A percentile compares a stretch with the other conserved stretches of the same genome.
These are phyloP conservation scores for Nephrotoma guestfalica DNA, from an alignment of 2,888 invertebrate species.

Conservation along the genomic window DNA sequence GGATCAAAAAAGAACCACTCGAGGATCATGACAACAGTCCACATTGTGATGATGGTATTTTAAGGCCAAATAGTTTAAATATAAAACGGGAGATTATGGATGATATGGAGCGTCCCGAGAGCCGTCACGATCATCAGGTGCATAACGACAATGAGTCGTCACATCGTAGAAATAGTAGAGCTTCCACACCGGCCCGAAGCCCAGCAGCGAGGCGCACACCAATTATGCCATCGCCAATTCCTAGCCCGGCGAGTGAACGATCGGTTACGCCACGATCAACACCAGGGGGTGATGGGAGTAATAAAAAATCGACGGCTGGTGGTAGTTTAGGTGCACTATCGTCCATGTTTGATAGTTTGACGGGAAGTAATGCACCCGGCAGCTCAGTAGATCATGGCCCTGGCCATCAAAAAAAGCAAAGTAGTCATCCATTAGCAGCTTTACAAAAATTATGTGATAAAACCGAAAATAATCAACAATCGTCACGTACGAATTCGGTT, in stretches of 20 bases:
- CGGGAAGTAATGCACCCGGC: slow-evolving; percentile 37
- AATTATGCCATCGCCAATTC: slow-evolving; percentile 24
- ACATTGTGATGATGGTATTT: slow-evolving; percentile 12
- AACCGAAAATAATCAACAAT: slow-evolving; percentile 60
- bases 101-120: slow-evolving; percentile 3
- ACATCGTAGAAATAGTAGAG: slow-evolving; percentile 8
- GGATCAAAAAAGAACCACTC: slow-evolving; percentile 48
- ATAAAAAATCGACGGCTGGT: slow-evolving; percentile 36
- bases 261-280: slow-evolving; percentile 60
- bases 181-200: slow-evolving; percentile 31
- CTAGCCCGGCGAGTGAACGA: slow-evolving; percentile 62
- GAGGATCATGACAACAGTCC: slow-evolving; percentile 39
- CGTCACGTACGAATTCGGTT: slow-evolving; percentile 21
- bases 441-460: slow-evolving; percentile 92
- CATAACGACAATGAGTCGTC: neutral
- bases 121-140: neutral
- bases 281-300: slow-evolving; percentile 34
- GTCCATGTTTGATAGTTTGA: slow-evolving; percentile 80
- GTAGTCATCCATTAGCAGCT: slow-evolving; percentile 82
- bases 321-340: slow-evolving; percentile 70
- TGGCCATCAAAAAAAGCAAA: slow-evolving; percentile 19
- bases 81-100: neutral
- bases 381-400: slow-evolving; percentile 10
- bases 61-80: slow-evolving; percentile 17
- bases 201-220: slow-evolving; percentile 33